Percentiles rank a stretch among this genome's conserved stretches.
Evolutionary conservation across 1,140 invertebrate genomes (phyloP).

Genomic region (Bombyx mori): ASM3026992v2 NC_085133.1:6870501-6871000

Average conservation of each 20-base stretch:
- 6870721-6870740: neutral
- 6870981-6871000: constrained; percentile 43
- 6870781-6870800: too few relatives aligned
- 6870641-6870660: constrained; percentile 57
- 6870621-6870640: constrained; percentile 70
- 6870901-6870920: constrained; percentile 11
- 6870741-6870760: neutral
- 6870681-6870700: constrained; percentile 25
- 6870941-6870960: constrained; percentile 51
- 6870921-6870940: constrained; percentile 4
- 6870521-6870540: constrained; percentile 60
- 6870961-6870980: constrained; percentile 47
- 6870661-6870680: constrained; percentile 44
- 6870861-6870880: too few relatives aligned
- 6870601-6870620: constrained; percentile 65
- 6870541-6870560: constrained; percentile 57
- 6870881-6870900: too few relatives aligned
- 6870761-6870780: too few relatives aligned
- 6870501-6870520: constrained; percentile 54
- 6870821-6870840: too few relatives aligned
- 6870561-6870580: constrained; percentile 26
- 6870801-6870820: too few relatives aligned
- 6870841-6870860: too few relatives aligned
- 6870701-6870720: constrained; percentile 8
- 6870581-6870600: constrained; percentile 60